Percentiles rank a stretch among this genome's conserved stretches.
These are phyloP conservation scores for Drosophila subquinaria DNA, from an alignment of 2,888 invertebrate genomes.

Conservation along the genomic window DNA sequence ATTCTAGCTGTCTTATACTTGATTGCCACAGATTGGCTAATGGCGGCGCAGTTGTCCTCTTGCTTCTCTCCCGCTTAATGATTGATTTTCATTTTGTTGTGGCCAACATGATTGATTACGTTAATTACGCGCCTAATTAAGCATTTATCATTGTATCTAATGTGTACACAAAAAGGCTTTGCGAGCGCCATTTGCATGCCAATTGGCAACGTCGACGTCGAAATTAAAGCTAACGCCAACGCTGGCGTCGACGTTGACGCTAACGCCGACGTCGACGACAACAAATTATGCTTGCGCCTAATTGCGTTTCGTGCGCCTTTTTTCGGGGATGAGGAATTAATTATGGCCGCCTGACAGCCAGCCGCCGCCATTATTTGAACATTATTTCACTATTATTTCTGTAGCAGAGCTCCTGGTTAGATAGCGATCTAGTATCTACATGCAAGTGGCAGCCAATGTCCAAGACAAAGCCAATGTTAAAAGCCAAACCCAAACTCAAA, in stretches of 20 bases:
- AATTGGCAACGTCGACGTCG: slow-evolving; percentile 34
- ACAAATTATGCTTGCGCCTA: slow-evolving; percentile 77
- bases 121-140: slow-evolving; percentile 82
- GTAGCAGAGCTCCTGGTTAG: slow-evolving; percentile 60
- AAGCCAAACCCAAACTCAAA: slow-evolving; percentile 32
- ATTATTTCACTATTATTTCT: slow-evolving; percentile 62
- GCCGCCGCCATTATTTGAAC: slow-evolving; percentile 60
- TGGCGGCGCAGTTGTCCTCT: slow-evolving; percentile 31
- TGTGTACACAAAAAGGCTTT: slow-evolving; percentile 39
- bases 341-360: slow-evolving; percentile 72
- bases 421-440: slow-evolving; percentile 81
- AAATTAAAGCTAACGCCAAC: slow-evolving; percentile 11
- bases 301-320: slow-evolving; percentile 76
- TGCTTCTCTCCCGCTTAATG: slow-evolving; percentile 12
- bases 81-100: slow-evolving; percentile 61
- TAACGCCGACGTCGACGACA: slow-evolving; percentile 18
- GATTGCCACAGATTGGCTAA: slow-evolving; percentile 60
- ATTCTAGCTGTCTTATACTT: slow-evolving; percentile 36
- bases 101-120: slow-evolving; percentile 77
- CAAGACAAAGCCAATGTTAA: slow-evolving; percentile 45
- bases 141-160: slow-evolving; percentile 77
- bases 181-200: slow-evolving; percentile 58
- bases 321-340: slow-evolving; percentile 71
- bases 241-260: slow-evolving; percentile 7
- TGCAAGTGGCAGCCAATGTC: slow-evolving; percentile 68